A percentile compares a stretch with the other conserved stretches of the same genome.
phyloP scores from a whole-genome alignment of 2,113 vertebrate genomes.

The Saiga tatarica region DNA sequence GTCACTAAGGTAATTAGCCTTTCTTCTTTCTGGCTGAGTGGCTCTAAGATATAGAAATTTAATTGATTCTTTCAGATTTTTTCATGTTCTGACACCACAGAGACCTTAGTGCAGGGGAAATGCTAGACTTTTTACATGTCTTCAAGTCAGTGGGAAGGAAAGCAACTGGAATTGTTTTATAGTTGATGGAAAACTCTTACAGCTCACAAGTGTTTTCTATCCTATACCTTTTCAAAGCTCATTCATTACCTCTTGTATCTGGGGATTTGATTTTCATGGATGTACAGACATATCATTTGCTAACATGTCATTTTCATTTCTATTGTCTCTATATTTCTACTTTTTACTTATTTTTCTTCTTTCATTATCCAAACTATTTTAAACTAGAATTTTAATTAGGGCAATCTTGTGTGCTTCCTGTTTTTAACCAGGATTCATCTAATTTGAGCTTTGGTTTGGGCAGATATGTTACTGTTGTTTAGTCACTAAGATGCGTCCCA shows the following conservation, averaged over 20 bases:
- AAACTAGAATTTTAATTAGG: background rate
- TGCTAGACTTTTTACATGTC: background rate
- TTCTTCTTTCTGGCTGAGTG: background rate
- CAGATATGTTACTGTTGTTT: background rate
- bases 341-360: slow-evolving; percentile 23
- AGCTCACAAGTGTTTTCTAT: background rate
- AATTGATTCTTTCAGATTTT: background rate
- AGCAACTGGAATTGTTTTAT: slow-evolving; percentile 16
- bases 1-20: background rate
- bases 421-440: slow-evolving; percentile 34
- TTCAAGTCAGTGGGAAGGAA: slow-evolving; percentile 3
- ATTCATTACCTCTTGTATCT: background rate
- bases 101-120: background rate
- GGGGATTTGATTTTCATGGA: slow-evolving; percentile 16
- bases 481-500: background rate
- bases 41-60: background rate
- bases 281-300: slow-evolving; percentile 17
- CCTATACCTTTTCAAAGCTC: background rate
- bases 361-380: background rate
- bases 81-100: background rate
- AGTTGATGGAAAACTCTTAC: background rate
- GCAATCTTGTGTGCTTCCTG: background rate
- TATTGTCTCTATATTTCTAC: background rate
- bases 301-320: background rate
- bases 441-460: slow-evolving; percentile 1